Evolutionary conservation across 2,797 vertebrate genomes (phyloP), one percentile per base, ranked within the genome.

Genomic region (Threskiornis aethiopicus): DNA sequence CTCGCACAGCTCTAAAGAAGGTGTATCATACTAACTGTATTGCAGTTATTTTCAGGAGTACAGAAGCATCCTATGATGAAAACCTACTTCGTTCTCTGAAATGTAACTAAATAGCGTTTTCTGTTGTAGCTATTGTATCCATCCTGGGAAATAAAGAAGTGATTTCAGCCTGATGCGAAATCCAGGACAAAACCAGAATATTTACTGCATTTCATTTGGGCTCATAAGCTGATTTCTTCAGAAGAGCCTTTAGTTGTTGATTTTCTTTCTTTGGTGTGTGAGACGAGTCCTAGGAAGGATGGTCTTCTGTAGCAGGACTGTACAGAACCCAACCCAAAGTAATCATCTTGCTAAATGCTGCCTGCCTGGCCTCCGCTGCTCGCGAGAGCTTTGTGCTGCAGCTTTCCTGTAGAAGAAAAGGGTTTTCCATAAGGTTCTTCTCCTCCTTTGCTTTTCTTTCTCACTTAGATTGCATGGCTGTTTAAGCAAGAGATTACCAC

Each of bases 181-280:
- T 81, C 24, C 52, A 81, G 64, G 22, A 66, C 67, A 87, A 95
- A 85, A 55, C 14, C 64, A 29, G 93, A 47, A 59, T 87, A 62
- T 95, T 37, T 25, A 20, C 44, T 39, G 57, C 61, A 4, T 66
- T 71, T 90, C 9, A 25, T 66, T 94, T 89, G 71, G 91, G 31
- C n/a, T 7, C 46, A 11, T 51, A 42, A 47, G 49, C 55, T 44
- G 64, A 21, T 92, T 87, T 86, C 25, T 70, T 52, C 31, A 61
- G 88, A 87, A 83, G 71, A 89, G 28, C 54, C 84, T 70, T 94
- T 55, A 46, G 52, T 39, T 84, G 37, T 72, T 90, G 33, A 64
- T 82, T 77, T 92, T 87, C 52, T 85, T 92, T 28, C 39, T 66
- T 61, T 24, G 26, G 24, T 57, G 57, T 70, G 21, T 19, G 59